Percentiles rank a stretch among this genome's conserved stretches.
Evolutionary conservation across 2,888 invertebrate species (phyloP).

Genomic region (Herminia tarsipennalis): DNA sequence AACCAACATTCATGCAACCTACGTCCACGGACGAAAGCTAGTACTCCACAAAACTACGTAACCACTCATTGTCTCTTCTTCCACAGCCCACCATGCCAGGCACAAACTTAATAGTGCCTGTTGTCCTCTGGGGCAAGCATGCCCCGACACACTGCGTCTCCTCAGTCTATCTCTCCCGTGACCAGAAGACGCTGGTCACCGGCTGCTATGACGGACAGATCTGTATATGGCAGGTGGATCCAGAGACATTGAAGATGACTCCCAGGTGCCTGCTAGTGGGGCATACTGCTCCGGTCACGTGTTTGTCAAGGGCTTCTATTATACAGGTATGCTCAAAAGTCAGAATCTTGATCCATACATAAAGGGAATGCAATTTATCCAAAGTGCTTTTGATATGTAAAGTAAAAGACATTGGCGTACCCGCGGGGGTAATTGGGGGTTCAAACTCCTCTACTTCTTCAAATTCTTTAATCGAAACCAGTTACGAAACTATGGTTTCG

Average conservation of each 20-base stretch:
- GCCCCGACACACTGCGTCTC: constrained; percentile 99
- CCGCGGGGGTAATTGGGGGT: too few species aligned
- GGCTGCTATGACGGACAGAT: constrained; percentile 99
- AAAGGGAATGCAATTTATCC: too few species aligned
- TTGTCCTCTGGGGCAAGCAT: constrained; percentile 98
- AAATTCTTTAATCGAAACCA: too few species aligned
- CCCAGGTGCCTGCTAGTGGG: constrained; percentile 97
- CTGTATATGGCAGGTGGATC: constrained; percentile 94
- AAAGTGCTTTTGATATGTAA: too few species aligned
- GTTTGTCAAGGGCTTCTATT: constrained; percentile 94
- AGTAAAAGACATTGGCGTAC: too few species aligned
- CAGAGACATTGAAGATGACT: constrained; percentile 93
- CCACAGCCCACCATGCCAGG: constrained; percentile 87
- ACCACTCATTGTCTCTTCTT: background rate
- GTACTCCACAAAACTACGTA: background rate
- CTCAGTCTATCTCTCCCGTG: constrained; percentile 95
- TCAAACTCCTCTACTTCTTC: too few species aligned
- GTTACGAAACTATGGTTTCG: too few species aligned
- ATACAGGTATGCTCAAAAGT: constrained; percentile 76
- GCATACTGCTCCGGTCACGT: constrained; percentile 97
- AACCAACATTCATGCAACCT: too few species aligned
- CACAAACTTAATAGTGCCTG: constrained; percentile 97
- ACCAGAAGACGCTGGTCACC: constrained; percentile 96
- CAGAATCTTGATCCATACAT: too few species aligned
- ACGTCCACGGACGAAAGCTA: too few species aligned